These are phyloP conservation scores for Cassiopea andromeda DNA, from an alignment of 30 jellyfish, hydroid and myxozoan species.

Conservation along the genomic window DNA sequence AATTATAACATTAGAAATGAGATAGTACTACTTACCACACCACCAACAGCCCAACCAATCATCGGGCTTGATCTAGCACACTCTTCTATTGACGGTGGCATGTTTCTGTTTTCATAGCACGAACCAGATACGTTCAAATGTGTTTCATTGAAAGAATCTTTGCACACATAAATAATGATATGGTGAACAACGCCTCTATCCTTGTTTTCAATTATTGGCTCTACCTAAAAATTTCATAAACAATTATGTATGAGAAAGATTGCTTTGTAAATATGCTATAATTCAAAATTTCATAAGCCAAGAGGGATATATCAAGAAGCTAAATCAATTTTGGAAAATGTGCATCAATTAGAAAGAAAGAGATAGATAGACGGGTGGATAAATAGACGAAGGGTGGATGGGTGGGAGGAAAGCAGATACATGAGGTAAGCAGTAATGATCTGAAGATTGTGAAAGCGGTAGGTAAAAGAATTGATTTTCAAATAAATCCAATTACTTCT, in stretches of 20 bases:
- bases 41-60: slow-evolving; percentile 75
- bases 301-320: no score
- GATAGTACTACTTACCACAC: slow-evolving; percentile 32
- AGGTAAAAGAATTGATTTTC: no score
- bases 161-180: slow-evolving; percentile 52
- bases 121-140: slow-evolving; percentile 45
- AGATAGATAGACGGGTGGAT: no score
- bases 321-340: no score
- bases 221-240: slow-evolving; percentile 23
- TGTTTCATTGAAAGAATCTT: slow-evolving; percentile 35
- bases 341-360: no score
- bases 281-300: no score
- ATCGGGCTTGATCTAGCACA: slow-evolving; percentile 39
- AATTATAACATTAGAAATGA: background rate
- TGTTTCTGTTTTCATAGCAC: slow-evolving; percentile 42
- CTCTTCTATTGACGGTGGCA: slow-evolving; percentile 59
- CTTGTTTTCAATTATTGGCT: slow-evolving; percentile 37
- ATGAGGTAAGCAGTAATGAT: no score
- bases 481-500: slow-evolving; percentile 13
- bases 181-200: slow-evolving; percentile 70
- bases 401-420: no score
- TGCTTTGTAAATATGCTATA: no score
- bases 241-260: no score
- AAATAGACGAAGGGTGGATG: no score
- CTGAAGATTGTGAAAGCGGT: no score